A percentile compares a stretch with the other conserved stretches of the same genome.
phyloP scores from a whole-genome alignment of 2,797 vertebrate species.

The Premnoplex brunnescens region DNA sequence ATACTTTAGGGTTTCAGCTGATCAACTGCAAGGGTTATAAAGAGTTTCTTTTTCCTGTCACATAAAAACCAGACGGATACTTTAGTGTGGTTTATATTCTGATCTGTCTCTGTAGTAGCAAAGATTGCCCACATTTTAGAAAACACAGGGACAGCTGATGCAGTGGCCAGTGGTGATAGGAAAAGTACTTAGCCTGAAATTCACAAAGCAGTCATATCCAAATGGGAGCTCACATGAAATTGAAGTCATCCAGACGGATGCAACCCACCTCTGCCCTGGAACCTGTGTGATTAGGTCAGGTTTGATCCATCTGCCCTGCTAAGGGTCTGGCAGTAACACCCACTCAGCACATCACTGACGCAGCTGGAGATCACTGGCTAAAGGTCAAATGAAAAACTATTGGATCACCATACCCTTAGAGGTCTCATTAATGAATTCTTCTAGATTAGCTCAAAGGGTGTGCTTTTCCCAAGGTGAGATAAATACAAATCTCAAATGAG shows the following conservation, averaged over 20 bases:
- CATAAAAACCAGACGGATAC: conserved; percentile 25
- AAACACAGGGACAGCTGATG: neutral
- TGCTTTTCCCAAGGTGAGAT: neutral
- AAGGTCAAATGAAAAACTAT: neutral
- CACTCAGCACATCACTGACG: neutral
- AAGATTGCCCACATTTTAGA: neutral
- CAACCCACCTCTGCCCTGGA: neutral
- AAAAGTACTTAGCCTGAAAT: neutral
- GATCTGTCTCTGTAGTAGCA: conserved; percentile 30
- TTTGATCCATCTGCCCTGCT: neutral
- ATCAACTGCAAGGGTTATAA: conserved; percentile 64
- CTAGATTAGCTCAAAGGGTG: neutral
- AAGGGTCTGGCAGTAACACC: neutral
- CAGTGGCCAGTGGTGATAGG: neutral
- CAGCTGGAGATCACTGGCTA: neutral
- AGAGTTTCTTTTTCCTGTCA: conserved; percentile 18
- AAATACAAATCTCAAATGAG: neutral
- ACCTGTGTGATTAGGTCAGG: neutral
- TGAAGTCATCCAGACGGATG: neutral
- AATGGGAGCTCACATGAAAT: neutral
- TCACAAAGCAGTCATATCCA: neutral
- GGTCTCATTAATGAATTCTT: neutral
- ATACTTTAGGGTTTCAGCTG: conserved; percentile 59
- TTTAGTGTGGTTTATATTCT: neutral
- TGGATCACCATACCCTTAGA: neutral